Conservation (phyloP, 2,113 vertebrate genomes). For the Plotosus lineatus region DNA sequence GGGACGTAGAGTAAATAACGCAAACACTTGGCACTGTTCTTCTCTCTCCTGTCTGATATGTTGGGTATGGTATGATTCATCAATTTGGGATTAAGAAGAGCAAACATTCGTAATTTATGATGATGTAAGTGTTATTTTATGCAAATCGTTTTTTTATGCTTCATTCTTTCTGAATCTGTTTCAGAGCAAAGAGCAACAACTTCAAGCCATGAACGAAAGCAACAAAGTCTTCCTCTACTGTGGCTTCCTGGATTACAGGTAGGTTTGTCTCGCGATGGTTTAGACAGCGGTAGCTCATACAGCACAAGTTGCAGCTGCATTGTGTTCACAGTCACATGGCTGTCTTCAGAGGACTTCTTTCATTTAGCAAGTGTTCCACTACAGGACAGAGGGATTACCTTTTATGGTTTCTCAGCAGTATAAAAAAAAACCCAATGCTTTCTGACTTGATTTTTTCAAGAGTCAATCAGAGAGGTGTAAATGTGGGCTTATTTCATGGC, state of each 20-base stretch:
- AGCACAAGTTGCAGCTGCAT: neutral
- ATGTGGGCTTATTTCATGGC: too few species aligned
- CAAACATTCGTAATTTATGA: neutral
- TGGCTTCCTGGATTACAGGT: conserved; percentile 95
- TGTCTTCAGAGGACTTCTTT: neutral
- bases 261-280: conserved; percentile 43
- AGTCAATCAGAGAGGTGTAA: neutral
- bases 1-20: neutral
- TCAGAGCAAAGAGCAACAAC: conserved; percentile 80
- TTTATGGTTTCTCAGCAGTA: neutral
- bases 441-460: neutral
- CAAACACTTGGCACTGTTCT: neutral
- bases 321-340: neutral
- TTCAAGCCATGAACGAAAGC: conserved; percentile 76
- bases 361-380: neutral
- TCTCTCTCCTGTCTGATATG: neutral
- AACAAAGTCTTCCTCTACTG: conserved; percentile 87
- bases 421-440: neutral
- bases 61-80: neutral
- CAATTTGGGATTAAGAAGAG: neutral
- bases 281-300: neutral
- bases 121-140: neutral
- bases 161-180: conserved; percentile 50
- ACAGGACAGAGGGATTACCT: neutral
- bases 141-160: neutral